Evolutionary conservation across 2,888 invertebrate genomes (phyloP), one percentile per base, ranked within the genome.

Genomic region (Coenonympha glycerion): DNA sequence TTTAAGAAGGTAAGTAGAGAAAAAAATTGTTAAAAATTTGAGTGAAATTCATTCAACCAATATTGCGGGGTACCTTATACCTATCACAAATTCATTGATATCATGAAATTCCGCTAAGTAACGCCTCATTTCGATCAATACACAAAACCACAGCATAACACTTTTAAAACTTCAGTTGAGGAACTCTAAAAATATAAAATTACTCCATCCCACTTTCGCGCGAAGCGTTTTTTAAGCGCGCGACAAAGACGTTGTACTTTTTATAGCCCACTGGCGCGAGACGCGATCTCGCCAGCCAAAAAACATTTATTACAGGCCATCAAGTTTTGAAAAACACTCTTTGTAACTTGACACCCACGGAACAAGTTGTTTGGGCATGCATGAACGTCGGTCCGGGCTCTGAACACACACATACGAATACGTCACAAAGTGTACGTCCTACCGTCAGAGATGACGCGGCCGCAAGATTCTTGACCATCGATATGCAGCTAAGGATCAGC

Each of bases 301-400:
- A 79, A 76, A 73, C 78, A 80, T 85, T 84, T 81, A 79, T 81
- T 76, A 84, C 79, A 68, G 62, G 64, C 80, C 76, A 79, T 84
- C 83, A 83, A 82, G 73, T 84, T 80, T 79, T 74, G n/a, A 68
- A 76, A 75, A 75, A 75, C 66, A 62, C 75, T 37, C 28, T 62
- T 83, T n/a, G 85, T 85, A 83, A 84, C 72, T 28, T 66, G 82
- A 85, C 82, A 84, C 85, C 75, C 56, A 72, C 75, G 73, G 73
- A 76, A 70, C 66, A 66, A 70, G 68, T 68, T 65, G 59, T 65
- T 63, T 59, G 53, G 66, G 68, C 71, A 68, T 62, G 66, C 65
- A 64, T 73, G 68, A 68, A 69, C 60, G 64, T 63, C 63, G 62
- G 64, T 65, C 55, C 56, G 63, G 55, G 18, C 9, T 15, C 15